Evolutionary conservation across 1,140 invertebrate species (phyloP).

Genomic region (Armadillidium nasatum): DNA sequence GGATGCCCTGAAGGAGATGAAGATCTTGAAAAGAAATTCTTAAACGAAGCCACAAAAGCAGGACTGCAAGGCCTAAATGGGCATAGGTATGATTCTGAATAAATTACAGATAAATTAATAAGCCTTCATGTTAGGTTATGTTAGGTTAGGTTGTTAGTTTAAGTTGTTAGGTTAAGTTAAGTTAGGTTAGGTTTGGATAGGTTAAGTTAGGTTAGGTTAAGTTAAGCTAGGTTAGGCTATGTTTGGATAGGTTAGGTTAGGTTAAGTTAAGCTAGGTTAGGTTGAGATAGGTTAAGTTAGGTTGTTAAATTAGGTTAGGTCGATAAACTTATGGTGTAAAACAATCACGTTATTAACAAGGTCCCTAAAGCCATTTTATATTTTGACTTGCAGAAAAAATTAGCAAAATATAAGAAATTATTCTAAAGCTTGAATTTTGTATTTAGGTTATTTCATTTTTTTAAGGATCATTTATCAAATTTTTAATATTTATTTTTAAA

Average conservation of each 20-base stretch:
- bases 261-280: background rate
- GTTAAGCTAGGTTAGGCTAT: background rate
- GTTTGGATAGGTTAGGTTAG: background rate
- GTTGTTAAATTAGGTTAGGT: background rate
- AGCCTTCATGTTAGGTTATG: background rate
- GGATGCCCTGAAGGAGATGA: slow-evolving; percentile 64
- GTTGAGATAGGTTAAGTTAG: background rate
- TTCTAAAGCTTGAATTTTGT: no score
- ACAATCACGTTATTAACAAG: background rate
- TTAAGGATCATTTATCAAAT: no score
- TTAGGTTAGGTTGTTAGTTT: no score
- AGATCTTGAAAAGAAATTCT: slow-evolving; percentile 77
- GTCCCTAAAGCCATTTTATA: no score
- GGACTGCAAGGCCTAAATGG: slow-evolving; percentile 89
- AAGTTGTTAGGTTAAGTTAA: no score
- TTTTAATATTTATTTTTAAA: no score
- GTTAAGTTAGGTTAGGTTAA: background rate
- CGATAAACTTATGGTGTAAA: background rate
- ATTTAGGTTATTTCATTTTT: no score
- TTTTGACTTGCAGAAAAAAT: no score
- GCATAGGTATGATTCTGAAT: slow-evolving; percentile 63
- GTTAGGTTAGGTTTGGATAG: no score
- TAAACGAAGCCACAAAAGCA: slow-evolving; percentile 68
- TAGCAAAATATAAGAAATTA: no score
- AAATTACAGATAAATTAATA: background rate